Evolutionary conservation across 2,797 vertebrate species (phyloP).

Genomic region (Poecilia wingei): DNA sequence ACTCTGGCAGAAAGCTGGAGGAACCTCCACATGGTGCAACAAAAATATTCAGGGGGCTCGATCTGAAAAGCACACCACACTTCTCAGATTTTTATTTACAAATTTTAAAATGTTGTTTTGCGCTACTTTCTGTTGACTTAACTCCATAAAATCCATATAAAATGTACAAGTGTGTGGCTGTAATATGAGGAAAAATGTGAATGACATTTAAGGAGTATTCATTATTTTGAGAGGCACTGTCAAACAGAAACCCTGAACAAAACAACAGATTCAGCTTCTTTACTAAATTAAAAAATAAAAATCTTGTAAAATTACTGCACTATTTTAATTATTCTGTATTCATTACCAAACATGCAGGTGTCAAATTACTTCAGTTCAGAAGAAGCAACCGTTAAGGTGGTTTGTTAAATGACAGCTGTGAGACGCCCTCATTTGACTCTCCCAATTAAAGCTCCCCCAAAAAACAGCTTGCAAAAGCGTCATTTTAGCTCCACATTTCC

Average conservation of each 20-base stretch:
- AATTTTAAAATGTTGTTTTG: not conserved
- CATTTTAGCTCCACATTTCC: conserved; percentile 2
- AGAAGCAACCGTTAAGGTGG: conserved; percentile 1
- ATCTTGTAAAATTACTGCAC: conserved; percentile 32
- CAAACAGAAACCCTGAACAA: not conserved
- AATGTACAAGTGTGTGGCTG: not conserved
- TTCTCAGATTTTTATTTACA: not conserved
- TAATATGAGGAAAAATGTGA: not conserved
- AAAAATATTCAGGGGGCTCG: not conserved
- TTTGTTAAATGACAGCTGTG: conserved; percentile 11
- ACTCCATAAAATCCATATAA: not conserved
- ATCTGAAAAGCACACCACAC: not conserved
- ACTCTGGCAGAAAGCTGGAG: too few relatives aligned
- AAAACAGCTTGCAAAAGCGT: not conserved
- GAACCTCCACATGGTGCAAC: too few relatives aligned
- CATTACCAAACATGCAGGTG: conserved; percentile 15
- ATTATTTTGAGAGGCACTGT: not conserved
- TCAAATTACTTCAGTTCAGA: conserved; percentile 3
- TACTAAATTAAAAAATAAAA: conserved; percentile 45
- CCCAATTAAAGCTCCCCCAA: not conserved
- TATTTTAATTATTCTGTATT: conserved; percentile 12
- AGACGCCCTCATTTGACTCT: conserved; percentile 1
- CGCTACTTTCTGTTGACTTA: not conserved
- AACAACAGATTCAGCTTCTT: conserved; percentile 29
- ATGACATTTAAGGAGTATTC: not conserved